Percentiles rank a stretch among this genome's conserved stretches.
Conservation (phyloP, 2,113 vertebrate species). For the Otolemur garnettii region DNA sequence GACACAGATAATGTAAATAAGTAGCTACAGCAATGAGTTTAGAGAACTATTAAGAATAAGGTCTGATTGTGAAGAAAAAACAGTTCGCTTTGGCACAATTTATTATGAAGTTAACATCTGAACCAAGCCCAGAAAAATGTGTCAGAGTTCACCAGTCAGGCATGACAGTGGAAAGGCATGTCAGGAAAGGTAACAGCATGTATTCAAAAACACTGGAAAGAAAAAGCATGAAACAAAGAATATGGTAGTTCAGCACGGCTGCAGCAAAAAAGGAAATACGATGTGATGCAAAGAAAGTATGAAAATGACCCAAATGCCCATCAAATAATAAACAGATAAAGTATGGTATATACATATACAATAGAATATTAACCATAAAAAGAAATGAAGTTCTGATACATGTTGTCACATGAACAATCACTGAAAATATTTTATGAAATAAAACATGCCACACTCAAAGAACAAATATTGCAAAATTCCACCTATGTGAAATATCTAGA, state of each 20-base stretch:
- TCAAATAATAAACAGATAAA: neutral
- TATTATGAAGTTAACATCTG: neutral
- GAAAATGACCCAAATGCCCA: neutral
- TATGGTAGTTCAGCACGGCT: neutral
- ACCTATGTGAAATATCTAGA: neutral
- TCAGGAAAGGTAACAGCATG: neutral
- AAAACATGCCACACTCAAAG: neutral
- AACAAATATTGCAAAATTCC: neutral
- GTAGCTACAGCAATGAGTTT: neutral
- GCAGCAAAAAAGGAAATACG: neutral
- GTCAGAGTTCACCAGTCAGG: neutral
- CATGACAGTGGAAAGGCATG: neutral
- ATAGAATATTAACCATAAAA: neutral
- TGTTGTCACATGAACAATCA: neutral
- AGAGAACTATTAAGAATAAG: neutral
- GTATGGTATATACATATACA: neutral
- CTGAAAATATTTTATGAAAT: neutral
- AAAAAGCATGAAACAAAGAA: slow-evolving; percentile 24
- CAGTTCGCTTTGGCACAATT: neutral
- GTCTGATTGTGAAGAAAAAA: neutral
- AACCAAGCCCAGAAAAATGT: slow-evolving; percentile 8
- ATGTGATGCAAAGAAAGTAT: neutral
- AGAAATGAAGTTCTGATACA: neutral
- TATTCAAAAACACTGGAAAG: neutral
- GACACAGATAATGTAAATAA: neutral